phyloP scores from a whole-genome alignment of 2,888 invertebrate genomes.

The Cephalotes varians region DNA sequence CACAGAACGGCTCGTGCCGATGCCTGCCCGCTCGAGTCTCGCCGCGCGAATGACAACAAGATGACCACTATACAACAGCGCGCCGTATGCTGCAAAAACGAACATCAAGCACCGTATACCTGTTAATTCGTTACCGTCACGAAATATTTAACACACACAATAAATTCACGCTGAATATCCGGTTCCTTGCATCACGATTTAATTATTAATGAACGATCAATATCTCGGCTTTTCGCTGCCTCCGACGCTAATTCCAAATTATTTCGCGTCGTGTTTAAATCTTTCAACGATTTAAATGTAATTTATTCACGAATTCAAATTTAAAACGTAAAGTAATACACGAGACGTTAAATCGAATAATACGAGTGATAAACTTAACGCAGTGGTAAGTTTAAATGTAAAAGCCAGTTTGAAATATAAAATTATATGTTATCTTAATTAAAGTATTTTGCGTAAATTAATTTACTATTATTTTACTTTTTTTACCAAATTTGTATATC shows the following conservation, averaged over 20 bases:
- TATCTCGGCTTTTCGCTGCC: background rate
- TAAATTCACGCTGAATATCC: slow-evolving; percentile 12
- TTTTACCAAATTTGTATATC: background rate
- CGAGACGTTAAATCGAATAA: background rate
- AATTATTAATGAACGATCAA: slow-evolving; percentile 5
- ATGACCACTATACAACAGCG: background rate
- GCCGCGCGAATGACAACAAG: background rate
- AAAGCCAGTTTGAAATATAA: background rate
- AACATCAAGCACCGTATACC: background rate
- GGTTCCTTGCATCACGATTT: background rate
- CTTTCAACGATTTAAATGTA: slow-evolving; percentile 1
- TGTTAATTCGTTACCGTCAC: background rate
- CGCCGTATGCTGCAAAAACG: background rate
- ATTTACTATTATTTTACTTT: background rate
- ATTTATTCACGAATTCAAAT: background rate
- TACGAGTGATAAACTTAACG: background rate
- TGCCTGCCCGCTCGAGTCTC: background rate
- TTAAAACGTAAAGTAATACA: background rate
- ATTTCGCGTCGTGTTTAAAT: slow-evolving; percentile 1
- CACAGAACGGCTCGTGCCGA: background rate
- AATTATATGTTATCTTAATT: background rate
- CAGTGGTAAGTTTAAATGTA: background rate
- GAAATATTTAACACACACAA: slow-evolving; percentile 15
- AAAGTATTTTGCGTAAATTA: background rate
- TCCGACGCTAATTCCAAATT: background rate